Base-by-base conservation (phyloP, 1,140 invertebrate genomes). In the Episyrphus balteatus region DNA sequence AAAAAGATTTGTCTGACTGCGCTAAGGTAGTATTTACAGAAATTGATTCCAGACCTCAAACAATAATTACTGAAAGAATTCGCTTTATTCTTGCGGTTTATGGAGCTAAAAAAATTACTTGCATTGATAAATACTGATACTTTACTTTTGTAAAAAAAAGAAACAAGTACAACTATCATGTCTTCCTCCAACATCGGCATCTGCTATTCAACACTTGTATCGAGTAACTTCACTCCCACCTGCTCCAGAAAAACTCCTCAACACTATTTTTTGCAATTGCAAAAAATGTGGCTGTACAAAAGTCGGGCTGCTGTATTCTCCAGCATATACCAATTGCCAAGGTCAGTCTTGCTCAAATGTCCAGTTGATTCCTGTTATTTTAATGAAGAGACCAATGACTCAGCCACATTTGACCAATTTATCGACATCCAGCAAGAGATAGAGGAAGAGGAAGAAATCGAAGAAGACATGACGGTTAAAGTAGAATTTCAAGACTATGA, bases 181-280 rank as follows among this genome's bases (percentile, higher is more conserved):
- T 37, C 36, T 37, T 37, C 36, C 13, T 37, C 36, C 36, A 37
- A 37, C 21, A 26, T 26, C 21, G 21, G 21, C 21, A 26, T 26
- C 21, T 26, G 21, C 21, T 26, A 26, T 26, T 26, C 21, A 26
- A 26, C 21, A 26, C 21, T 33, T 41, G 2, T 51, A 55, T 14
- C 37, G 18, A 39, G 18, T 15, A 39, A 39, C 14, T 15, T 18
- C 9, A 39, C 18, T 5, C 18, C 14, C 6, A 41, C 51, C 46
- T 47, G 51, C 44, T 50, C 48, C 51, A 42, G 54, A 53, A 48
- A 53, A 48, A 51, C 52, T 51, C 21, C 50, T 51, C 33, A 51
- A 54, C 30, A 48, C 42, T 38, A 19, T 43, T 43, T 43, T 43
- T 45, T 45, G 44, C 44, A 45, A 45, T 45, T 45, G 44, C 44